Conservation (phyloP, 2,797 vertebrate species). For the Alfaro cultratus region DNA sequence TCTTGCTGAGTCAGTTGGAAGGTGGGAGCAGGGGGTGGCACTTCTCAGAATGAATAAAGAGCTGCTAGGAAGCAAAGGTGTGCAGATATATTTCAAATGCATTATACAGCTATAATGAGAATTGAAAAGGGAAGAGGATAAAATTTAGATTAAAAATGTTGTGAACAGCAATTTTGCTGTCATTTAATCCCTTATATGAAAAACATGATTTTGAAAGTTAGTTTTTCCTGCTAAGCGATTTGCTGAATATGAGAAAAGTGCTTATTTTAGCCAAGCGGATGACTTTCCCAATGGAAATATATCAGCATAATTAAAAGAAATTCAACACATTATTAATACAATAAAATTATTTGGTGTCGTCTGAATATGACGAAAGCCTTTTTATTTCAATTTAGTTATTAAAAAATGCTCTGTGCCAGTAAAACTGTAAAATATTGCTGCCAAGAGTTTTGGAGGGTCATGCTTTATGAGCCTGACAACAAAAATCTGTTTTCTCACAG, state of each 20-base stretch:
- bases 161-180: constrained; percentile 59
- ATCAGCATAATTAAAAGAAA: not conserved
- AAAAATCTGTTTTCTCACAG: not conserved
- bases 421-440: not conserved
- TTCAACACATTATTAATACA: not conserved
- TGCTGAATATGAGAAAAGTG: constrained; percentile 48
- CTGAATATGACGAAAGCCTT: not conserved
- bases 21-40: constrained; percentile 52
- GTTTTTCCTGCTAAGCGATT: constrained; percentile 31
- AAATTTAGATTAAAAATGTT: constrained; percentile 70
- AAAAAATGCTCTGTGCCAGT: not conserved
- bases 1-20: constrained; percentile 81
- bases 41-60: constrained; percentile 77
- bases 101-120: constrained; percentile 79
- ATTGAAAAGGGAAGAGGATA: constrained; percentile 53
- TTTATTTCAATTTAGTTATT: not conserved
- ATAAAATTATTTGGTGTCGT: not conserved
- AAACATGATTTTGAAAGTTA: constrained; percentile 54
- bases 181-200: constrained; percentile 66
- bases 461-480: not conserved
- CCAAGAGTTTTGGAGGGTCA: not conserved
- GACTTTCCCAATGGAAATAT: constrained; percentile 16
- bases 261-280: constrained; percentile 1
- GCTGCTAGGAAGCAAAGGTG: constrained; percentile 62
- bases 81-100: constrained; percentile 63